Evolutionary conservation across 2,888 invertebrate genomes (phyloP).

Genomic region (Marasmarcha lunaedactyla): DNA sequence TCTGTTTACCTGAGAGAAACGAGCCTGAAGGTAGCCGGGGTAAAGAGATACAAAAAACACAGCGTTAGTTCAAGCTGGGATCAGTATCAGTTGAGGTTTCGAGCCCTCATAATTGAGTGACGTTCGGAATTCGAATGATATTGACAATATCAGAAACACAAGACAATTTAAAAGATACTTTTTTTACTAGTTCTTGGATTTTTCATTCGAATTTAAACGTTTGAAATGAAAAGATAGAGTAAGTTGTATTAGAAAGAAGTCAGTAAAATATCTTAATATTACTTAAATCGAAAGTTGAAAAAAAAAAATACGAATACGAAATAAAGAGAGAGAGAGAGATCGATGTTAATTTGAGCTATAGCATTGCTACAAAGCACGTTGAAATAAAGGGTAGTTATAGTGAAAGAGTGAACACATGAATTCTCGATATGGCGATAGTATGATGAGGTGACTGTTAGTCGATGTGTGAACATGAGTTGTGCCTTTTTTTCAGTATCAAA

Average conservation of each 20-base stretch:
- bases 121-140: constrained; percentile 10
- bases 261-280: too few species aligned
- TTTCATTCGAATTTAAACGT: neutral
- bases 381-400: constrained; percentile 48
- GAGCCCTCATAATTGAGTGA: constrained; percentile 7
- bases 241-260: neutral
- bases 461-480: neutral
- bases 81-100: constrained; percentile 15
- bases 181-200: neutral
- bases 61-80: constrained; percentile 55
- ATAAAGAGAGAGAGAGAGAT: constrained; percentile 25
- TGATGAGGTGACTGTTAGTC: neutral
- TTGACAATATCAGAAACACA: neutral
- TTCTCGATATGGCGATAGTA: constrained; percentile 18
- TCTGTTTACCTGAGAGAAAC: constrained; percentile 87
- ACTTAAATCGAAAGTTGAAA: constrained; percentile 1
- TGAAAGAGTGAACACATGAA: constrained; percentile 42
- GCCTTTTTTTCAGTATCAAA: neutral
- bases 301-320: constrained; percentile 18
- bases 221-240: constrained; percentile 1
- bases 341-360: constrained; percentile 47
- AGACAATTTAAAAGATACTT: neutral
- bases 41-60: constrained; percentile 69
- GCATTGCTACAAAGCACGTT: constrained; percentile 66
- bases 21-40: constrained; percentile 83